A percentile compares a stretch with the other conserved stretches of the same genome.
phyloP scores from a whole-genome alignment of 2,888 invertebrate species.

The Galerucella calmariensis region DNA sequence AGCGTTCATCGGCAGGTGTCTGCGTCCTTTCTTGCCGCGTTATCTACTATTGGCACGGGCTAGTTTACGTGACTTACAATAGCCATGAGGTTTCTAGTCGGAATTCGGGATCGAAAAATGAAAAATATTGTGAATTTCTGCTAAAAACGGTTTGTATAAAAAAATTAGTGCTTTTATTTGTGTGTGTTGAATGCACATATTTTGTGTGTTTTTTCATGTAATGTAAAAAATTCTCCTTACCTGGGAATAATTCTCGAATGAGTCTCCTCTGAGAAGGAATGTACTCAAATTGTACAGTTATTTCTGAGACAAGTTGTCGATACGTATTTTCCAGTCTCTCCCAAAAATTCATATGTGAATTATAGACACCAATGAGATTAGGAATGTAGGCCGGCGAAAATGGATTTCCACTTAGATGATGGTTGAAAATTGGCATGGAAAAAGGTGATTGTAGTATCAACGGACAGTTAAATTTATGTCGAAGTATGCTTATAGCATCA shows the following conservation, averaged over 20 bases:
- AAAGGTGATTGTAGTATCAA: slow-evolving; percentile 27
- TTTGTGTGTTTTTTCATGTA: too few relatives aligned
- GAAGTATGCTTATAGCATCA: slow-evolving; percentile 46
- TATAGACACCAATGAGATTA: slow-evolving; percentile 61
- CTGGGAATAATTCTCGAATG: slow-evolving; percentile 14
- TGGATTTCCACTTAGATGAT: slow-evolving; percentile 65
- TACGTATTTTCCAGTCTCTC: slow-evolving; percentile 68
- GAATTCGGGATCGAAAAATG: too few relatives aligned
- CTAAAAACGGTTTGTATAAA: too few relatives aligned
- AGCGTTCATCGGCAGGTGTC: background rate
- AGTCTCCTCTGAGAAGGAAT: slow-evolving; percentile 33
- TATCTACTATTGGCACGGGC: too few relatives aligned
- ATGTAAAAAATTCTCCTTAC: background rate
- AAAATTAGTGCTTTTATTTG: too few relatives aligned
- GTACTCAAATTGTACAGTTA: slow-evolving; percentile 13
- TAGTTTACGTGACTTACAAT: too few relatives aligned
- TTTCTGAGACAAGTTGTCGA: slow-evolving; percentile 13
- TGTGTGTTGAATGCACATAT: too few relatives aligned
- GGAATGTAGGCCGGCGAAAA: slow-evolving; percentile 66
- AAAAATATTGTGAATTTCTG: too few relatives aligned
- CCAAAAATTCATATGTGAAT: slow-evolving; percentile 65
- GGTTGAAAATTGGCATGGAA: slow-evolving; percentile 43
- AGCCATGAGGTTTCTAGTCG: too few relatives aligned
- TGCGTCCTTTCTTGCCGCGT: too few relatives aligned
- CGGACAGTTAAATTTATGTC: slow-evolving; percentile 37